Evolutionary conservation across 2,888 invertebrate species (phyloP).

Genomic region (Cyrtodaria siliqua): DNA sequence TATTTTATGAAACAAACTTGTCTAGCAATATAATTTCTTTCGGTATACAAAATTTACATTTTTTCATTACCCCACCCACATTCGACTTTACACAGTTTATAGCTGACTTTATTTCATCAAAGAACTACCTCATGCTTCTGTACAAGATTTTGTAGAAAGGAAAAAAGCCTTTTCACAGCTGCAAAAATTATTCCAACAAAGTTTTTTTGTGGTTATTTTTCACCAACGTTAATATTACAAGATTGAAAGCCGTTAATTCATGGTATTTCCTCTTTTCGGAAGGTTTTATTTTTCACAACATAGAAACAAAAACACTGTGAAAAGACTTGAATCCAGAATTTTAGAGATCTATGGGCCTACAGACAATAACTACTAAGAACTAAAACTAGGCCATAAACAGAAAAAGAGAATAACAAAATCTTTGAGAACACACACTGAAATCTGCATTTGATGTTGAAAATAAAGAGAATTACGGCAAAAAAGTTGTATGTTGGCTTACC

Average conservation of each 20-base stretch:
- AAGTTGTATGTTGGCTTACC: too few relatives aligned
- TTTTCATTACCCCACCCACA: too few relatives aligned
- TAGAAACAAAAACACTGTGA: slow-evolving; percentile 60
- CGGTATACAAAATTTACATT: too few relatives aligned
- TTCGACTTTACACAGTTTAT: too few relatives aligned
- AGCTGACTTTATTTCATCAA: too few relatives aligned
- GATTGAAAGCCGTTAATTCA: slow-evolving; percentile 28
- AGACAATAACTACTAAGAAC: slow-evolving; percentile 30
- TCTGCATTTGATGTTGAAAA: too few relatives aligned
- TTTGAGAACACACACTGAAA: too few relatives aligned
- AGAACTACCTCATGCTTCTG: too few relatives aligned
- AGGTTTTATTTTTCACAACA: slow-evolving; percentile 45
- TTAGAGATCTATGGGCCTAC: slow-evolving; percentile 5
- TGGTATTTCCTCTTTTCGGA: slow-evolving; percentile 62
- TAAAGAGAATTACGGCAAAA: too few relatives aligned
- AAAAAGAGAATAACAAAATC: slow-evolving; percentile 8
- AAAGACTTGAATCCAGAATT: slow-evolving; percentile 43
- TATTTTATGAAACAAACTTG: too few relatives aligned
- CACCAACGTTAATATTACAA: slow-evolving; percentile 4
- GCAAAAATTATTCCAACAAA: neutral
- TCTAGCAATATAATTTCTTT: too few relatives aligned
- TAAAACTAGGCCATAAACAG: slow-evolving; percentile 19
- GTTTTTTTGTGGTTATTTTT: neutral
- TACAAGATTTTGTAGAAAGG: too few relatives aligned
- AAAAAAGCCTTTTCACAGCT: slow-evolving; percentile 55